phyloP scores from a whole-genome alignment of 2,797 vertebrate species.

The Coregonus ussuriensis region DNA sequence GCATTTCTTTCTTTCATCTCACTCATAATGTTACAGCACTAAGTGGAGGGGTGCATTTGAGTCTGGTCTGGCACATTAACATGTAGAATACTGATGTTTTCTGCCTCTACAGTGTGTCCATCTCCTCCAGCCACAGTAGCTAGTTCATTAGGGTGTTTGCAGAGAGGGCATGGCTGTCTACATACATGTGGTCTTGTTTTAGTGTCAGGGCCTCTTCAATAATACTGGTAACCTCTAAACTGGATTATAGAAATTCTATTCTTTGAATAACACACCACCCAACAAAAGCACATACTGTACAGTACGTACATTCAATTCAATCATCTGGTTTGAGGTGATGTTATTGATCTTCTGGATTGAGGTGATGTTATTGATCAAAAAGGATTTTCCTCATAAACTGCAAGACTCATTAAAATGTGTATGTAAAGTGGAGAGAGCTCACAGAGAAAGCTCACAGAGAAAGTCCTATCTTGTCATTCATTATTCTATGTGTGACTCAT shows the following conservation, averaged over 20 bases:
- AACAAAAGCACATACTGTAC: slow-evolving; percentile 18
- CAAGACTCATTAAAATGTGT: slow-evolving; percentile 16
- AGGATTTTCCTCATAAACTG: slow-evolving; percentile 42
- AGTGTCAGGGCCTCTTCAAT: slow-evolving; percentile 54
- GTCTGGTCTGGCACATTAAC: slow-evolving; percentile 49
- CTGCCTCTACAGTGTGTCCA: slow-evolving; percentile 23
- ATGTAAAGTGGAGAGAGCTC: slow-evolving; percentile 29
- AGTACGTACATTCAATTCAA: not conserved
- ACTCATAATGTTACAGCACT: slow-evolving; percentile 39
- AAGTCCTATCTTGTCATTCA: slow-evolving; percentile 50
- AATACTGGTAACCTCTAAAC: slow-evolving; percentile 33
- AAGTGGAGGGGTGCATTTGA: slow-evolving; percentile 39
- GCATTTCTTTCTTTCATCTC: slow-evolving; percentile 19
- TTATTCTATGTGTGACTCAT: slow-evolving; percentile 61
- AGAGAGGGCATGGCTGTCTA: slow-evolving; percentile 58
- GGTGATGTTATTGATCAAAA: slow-evolving; percentile 37
- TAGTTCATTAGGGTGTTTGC: slow-evolving; percentile 34
- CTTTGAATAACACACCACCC: slow-evolving; percentile 29
- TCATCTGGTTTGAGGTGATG: slow-evolving; percentile 42
- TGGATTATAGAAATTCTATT: slow-evolving; percentile 41
- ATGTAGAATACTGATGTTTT: not conserved
- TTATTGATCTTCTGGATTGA: slow-evolving; percentile 37
- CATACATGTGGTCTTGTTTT: slow-evolving; percentile 55
- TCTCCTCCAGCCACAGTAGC: slow-evolving; percentile 32
- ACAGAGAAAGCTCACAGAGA: not conserved